A percentile compares a stretch with the other conserved stretches of the same genome.
These are phyloP conservation scores for Erinaceus europaeus DNA, from an alignment of 2,113 vertebrate species.

Conservation along the genomic window DNA sequence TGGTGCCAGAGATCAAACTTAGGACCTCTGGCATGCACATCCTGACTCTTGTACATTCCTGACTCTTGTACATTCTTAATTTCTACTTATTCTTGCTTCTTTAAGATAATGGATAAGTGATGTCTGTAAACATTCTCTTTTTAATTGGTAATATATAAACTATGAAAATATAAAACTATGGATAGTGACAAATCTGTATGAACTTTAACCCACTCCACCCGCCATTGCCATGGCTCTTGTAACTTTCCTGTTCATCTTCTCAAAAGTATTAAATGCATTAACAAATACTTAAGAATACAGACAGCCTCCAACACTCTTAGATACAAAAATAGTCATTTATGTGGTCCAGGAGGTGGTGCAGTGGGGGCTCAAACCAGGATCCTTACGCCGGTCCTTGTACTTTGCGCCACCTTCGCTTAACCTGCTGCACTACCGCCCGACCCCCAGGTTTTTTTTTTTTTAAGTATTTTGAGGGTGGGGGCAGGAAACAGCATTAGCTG, in stretches of 20 bases:
- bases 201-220: neutral
- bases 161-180: neutral
- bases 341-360: too few relatives aligned
- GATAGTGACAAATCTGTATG: neutral
- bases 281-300: neutral
- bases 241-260: neutral
- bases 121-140: neutral
- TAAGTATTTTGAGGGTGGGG: too few relatives aligned
- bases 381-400: too few relatives aligned
- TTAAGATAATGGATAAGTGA: neutral
- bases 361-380: too few relatives aligned
- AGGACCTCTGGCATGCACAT: too few relatives aligned
- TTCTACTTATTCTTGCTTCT: neutral
- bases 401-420: too few relatives aligned
- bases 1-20: too few relatives aligned
- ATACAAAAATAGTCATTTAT: neutral
- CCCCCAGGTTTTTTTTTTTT: too few relatives aligned
- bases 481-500: too few relatives aligned
- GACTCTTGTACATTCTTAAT: neutral
- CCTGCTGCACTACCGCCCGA: too few relatives aligned
- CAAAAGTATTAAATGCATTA: conserved; percentile 21
- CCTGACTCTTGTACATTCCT: too few relatives aligned
- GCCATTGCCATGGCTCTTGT: neutral
- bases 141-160: neutral
- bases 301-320: neutral